Conservation (phyloP, 2,113 vertebrate species). For the Okapia johnstoni region DNA sequence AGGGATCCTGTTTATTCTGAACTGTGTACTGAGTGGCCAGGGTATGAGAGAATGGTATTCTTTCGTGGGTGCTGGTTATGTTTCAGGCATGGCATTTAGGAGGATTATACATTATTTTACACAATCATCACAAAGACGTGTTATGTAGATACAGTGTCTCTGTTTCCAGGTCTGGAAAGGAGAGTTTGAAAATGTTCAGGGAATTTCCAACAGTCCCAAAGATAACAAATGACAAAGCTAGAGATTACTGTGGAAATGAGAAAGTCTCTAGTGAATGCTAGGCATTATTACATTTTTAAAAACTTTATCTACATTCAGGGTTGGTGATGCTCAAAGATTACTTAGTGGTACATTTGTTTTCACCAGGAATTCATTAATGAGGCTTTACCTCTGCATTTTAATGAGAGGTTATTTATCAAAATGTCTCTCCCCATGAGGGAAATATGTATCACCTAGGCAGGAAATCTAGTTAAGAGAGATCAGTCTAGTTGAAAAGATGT, state of each 20-base stretch:
- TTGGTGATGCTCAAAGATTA: slow-evolving; percentile 42
- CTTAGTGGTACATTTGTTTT: slow-evolving; percentile 46
- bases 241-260: not conserved
- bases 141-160: not conserved
- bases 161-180: not conserved
- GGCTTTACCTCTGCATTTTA: slow-evolving; percentile 53
- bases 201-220: not conserved
- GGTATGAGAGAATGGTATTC: not conserved
- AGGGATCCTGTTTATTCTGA: not conserved
- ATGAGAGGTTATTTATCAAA: slow-evolving; percentile 62
- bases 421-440: slow-evolving; percentile 34
- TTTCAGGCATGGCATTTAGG: not conserved
- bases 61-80: not conserved
- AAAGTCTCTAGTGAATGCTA: not conserved
- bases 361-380: slow-evolving; percentile 41
- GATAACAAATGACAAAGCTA: not conserved
- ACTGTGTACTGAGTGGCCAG: not conserved
- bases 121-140: not conserved
- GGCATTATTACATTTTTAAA: slow-evolving; percentile 52
- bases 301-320: slow-evolving; percentile 42
- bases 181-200: not conserved
- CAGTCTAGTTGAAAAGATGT: slow-evolving; percentile 33
- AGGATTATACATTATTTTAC: not conserved
- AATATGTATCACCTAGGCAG: slow-evolving; percentile 2
- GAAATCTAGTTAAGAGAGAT: slow-evolving; percentile 35